Evolutionary conservation across 2,797 vertebrate species (phyloP).

Genomic region (Falco peregrinus): DNA sequence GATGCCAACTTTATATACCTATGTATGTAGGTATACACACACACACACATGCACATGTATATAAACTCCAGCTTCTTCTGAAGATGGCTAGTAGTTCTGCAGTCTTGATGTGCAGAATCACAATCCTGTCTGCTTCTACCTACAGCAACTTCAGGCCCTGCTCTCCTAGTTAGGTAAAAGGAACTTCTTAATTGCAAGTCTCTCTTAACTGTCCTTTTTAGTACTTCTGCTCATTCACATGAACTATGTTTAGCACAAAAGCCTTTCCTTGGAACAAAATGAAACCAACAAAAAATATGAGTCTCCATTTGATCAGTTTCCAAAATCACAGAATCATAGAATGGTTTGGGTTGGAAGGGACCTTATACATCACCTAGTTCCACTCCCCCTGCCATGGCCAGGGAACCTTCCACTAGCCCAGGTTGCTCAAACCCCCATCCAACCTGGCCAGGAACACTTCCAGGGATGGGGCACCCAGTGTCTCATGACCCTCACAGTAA

Average conservation of each 20-base stretch:
- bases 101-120: neutral
- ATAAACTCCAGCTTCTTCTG: neutral
- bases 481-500: too few relatives aligned
- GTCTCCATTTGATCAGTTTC: neutral
- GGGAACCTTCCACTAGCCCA: too few relatives aligned
- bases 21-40: accelerated
- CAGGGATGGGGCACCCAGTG: too few relatives aligned
- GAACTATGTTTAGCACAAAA: neutral
- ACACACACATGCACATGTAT: accelerated
- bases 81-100: neutral
- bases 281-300: neutral
- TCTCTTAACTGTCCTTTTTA: neutral
- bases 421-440: too few relatives aligned
- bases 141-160: neutral
- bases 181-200: neutral
- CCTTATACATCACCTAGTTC: too few relatives aligned
- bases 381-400: too few relatives aligned
- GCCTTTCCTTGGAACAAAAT: neutral
- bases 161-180: neutral
- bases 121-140: neutral
- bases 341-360: too few relatives aligned
- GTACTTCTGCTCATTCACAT: neutral
- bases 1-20: neutral
- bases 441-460: too few relatives aligned
- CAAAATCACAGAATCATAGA: neutral